Conservation (phyloP, 2,888 invertebrate genomes). For the Notodonta dromedarius region DNA sequence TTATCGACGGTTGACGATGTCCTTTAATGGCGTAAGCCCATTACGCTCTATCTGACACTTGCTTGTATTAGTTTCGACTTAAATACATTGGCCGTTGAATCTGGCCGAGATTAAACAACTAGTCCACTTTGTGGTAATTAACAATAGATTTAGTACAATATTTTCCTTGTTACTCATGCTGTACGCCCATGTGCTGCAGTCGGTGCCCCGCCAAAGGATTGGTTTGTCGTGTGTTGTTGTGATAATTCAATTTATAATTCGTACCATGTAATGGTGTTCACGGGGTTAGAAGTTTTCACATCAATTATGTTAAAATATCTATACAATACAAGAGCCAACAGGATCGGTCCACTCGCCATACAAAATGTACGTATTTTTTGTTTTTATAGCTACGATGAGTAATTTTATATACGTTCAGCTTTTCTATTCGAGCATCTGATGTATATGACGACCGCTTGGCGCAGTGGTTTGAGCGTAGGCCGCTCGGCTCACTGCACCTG, state of each 20-base stretch:
- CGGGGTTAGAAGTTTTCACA: slow-evolving; percentile 47
- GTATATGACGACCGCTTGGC: too few species aligned
- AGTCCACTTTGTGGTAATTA: slow-evolving; percentile 64
- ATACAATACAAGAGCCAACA: slow-evolving; percentile 50
- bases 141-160: slow-evolving; percentile 65
- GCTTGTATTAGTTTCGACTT: slow-evolving; percentile 50
- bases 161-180: slow-evolving; percentile 76
- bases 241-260: slow-evolving; percentile 17
- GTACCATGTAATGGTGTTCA: slow-evolving; percentile 59
- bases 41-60: slow-evolving; percentile 53
- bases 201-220: slow-evolving; percentile 26
- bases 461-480: too few species aligned
- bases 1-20: slow-evolving; percentile 50
- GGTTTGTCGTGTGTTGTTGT: slow-evolving; percentile 23
- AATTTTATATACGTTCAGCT: not conserved
- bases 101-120: slow-evolving; percentile 60
- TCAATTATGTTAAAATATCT: slow-evolving; percentile 65
- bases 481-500: too few species aligned
- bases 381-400: not conserved
- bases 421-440: too few species aligned
- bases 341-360: slow-evolving; percentile 53
- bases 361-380: slow-evolving; percentile 51
- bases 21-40: slow-evolving; percentile 47
- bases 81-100: slow-evolving; percentile 46
- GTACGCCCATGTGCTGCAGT: slow-evolving; percentile 37